Percentiles rank a stretch among this genome's conserved stretches.
Evolutionary conservation across 2,797 vertebrate genomes (phyloP).

Genomic region (Cyprinella venusta): DNA sequence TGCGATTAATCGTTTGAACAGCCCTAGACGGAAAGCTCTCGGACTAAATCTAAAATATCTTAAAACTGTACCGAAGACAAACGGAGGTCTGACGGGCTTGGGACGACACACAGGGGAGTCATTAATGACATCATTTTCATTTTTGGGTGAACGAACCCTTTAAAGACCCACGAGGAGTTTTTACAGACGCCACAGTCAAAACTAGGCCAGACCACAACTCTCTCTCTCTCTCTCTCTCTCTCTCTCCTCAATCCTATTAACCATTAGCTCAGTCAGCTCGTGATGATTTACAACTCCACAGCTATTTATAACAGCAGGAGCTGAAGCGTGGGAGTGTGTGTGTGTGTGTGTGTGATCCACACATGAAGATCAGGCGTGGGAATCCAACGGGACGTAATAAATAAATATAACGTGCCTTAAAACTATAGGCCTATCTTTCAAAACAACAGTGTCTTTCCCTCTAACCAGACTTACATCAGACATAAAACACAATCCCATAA

Average conservation of each 20-base stretch:
- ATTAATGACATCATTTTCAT: no score
- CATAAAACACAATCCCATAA: not conserved
- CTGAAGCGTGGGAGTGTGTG: not conserved
- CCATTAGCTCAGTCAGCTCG: conserved; percentile 41
- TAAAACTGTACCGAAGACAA: no score
- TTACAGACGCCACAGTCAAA: not conserved
- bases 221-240: no score
- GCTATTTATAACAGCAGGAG: conserved; percentile 16
- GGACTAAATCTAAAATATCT: no score
- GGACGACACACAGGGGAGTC: no score
- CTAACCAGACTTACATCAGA: not conserved
- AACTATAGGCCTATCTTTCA: not conserved
- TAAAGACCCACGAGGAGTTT: no score
- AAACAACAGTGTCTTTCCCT: not conserved
- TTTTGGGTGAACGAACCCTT: no score
- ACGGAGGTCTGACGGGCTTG: no score
- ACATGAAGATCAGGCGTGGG: not conserved
- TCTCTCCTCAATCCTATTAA: conserved; percentile 5
- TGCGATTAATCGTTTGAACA: no score
- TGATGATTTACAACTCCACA: conserved; percentile 50
- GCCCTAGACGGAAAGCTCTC: no score
- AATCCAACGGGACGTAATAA: not conserved
- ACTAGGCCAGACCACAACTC: not conserved
- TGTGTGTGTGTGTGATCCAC: not conserved
- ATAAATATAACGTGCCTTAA: not conserved